These are phyloP conservation scores for Drosophila neonasuta DNA, from an alignment of 2,888 invertebrate genomes.

Conservation along the genomic window DNA sequence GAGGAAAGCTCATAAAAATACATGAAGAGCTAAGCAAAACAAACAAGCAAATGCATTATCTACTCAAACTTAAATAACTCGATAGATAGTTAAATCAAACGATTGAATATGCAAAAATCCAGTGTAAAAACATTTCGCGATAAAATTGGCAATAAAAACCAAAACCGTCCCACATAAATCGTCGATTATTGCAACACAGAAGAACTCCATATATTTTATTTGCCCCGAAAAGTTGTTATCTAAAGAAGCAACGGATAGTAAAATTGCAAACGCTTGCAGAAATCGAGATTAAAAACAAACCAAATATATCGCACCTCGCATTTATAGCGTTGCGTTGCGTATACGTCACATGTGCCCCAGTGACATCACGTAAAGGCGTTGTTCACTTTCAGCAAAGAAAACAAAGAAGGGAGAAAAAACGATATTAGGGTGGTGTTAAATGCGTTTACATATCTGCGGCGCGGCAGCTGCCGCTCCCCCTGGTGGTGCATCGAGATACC, in stretches of 20 bases:
- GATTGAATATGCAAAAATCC: conserved; percentile 39
- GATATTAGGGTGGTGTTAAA: conserved; percentile 58
- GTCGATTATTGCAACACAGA: conserved; percentile 28
- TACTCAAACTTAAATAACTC: conserved; percentile 32
- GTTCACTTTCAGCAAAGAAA: conserved; percentile 41
- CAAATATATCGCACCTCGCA: conserved; percentile 9
- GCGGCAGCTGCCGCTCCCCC: conserved; percentile 42
- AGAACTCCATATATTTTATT: conserved; percentile 44
- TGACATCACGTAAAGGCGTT: conserved; percentile 5
- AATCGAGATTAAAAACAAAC: conserved; percentile 35
- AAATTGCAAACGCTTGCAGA: conserved; percentile 53
- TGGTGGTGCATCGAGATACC: conserved; percentile 40
- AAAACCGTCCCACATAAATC: conserved; percentile 47
- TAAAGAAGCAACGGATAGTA: conserved; percentile 40
- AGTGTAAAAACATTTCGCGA: conserved; percentile 51
- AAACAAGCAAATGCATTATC: conserved; percentile 39
- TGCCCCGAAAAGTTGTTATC: conserved; percentile 22
- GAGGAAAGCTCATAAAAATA: conserved; percentile 42
- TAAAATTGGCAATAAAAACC: conserved; percentile 63
- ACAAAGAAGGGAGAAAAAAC: conserved; percentile 14
- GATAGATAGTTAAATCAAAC: conserved; percentile 27
- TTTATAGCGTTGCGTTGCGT: conserved; percentile 40
- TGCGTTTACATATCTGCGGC: conserved; percentile 58
- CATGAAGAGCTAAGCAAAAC: conserved; percentile 21
- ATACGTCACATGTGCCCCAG: conserved; percentile 53